These are phyloP conservation scores for Meganola albula DNA, from an alignment of 2,888 invertebrate species.

Conservation along the genomic window DNA sequence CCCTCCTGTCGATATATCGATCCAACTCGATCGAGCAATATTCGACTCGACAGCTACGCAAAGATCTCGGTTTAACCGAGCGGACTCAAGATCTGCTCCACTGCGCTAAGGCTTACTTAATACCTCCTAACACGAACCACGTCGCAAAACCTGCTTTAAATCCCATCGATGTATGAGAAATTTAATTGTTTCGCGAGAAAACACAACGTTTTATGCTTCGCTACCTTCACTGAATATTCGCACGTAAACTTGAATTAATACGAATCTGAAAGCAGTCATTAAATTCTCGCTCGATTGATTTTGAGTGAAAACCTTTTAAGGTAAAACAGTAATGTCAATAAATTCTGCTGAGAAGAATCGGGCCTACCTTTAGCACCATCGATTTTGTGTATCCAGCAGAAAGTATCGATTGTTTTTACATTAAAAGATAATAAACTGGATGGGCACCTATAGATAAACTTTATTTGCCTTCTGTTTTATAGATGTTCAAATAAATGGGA, in stretches of 20 bases:
- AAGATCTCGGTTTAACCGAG: slow-evolving; percentile 59
- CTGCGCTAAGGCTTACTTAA: slow-evolving; percentile 47
- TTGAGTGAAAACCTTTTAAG: slow-evolving; percentile 65
- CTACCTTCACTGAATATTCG: slow-evolving; percentile 49
- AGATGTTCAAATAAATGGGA: too few species aligned
- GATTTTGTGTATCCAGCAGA: slow-evolving; percentile 36
- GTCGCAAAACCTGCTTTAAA: slow-evolving; percentile 48
- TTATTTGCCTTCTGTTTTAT: too few species aligned
- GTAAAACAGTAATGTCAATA: slow-evolving; percentile 60
- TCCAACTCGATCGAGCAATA: slow-evolving; percentile 49
- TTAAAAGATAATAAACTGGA: slow-evolving; percentile 23
- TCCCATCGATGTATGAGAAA: slow-evolving; percentile 62
- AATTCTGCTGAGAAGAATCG: slow-evolving; percentile 41
- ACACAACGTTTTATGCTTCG: slow-evolving; percentile 55
- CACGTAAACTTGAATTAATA: slow-evolving; percentile 61
- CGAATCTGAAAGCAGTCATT: slow-evolving; percentile 70
- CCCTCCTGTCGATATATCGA: slow-evolving; percentile 62
- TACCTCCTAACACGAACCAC: slow-evolving; percentile 39
- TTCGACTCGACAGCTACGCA: slow-evolving; percentile 50
- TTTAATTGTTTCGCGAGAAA: slow-evolving; percentile 72
- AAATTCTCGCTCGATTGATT: slow-evolving; percentile 69
- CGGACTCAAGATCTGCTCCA: slow-evolving; percentile 57
- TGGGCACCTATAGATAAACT: too few species aligned
- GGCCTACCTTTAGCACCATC: slow-evolving; percentile 42
- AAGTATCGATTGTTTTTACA: slow-evolving; percentile 26